Conservation (phyloP, 1,140 invertebrate species). For the Drosophila setifemur region DNA sequence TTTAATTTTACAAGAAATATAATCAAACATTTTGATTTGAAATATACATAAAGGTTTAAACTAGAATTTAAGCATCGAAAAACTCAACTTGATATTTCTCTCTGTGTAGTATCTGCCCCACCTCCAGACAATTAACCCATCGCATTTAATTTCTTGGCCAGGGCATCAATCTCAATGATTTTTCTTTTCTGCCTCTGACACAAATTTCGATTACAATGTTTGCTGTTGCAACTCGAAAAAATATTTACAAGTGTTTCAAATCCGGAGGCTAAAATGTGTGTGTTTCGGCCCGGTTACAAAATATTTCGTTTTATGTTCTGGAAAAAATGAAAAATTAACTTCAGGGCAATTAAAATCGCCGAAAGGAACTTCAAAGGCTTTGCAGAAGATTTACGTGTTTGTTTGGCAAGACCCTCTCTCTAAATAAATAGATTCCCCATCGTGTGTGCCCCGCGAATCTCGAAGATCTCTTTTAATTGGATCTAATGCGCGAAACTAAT, state of each 20-base stretch:
- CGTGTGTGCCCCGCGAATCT: slow-evolving; percentile 19
- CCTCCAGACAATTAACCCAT: slow-evolving; percentile 39
- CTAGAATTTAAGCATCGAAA: too few species aligned
- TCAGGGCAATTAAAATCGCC: slow-evolving; percentile 51
- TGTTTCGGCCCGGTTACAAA: slow-evolving; percentile 40
- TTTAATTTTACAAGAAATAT: too few species aligned
- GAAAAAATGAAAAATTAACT: slow-evolving; percentile 38
- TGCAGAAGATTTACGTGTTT: slow-evolving; percentile 56
- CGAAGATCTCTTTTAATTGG: slow-evolving; percentile 56
- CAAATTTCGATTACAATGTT: slow-evolving; percentile 56
- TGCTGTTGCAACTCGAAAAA: slow-evolving; percentile 50
- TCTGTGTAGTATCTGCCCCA: slow-evolving; percentile 15
- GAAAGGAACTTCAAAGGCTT: slow-evolving; percentile 60
- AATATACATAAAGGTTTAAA: too few species aligned
- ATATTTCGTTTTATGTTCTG: slow-evolving; percentile 45
- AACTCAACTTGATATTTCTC: slow-evolving; percentile 12
- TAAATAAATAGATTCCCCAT: slow-evolving; percentile 55
- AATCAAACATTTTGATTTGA: too few species aligned
- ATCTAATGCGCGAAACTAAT: slow-evolving; percentile 73
- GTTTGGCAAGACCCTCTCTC: slow-evolving; percentile 24
- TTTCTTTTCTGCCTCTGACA: slow-evolving; percentile 32
- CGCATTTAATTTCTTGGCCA: slow-evolving; percentile 41
- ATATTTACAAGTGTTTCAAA: slow-evolving; percentile 58
- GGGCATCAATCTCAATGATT: slow-evolving; percentile 64
- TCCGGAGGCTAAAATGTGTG: not conserved